Evolutionary conservation across 2,113 vertebrate species (phyloP).

Genomic region (Neofelis nebulosa): DNA sequence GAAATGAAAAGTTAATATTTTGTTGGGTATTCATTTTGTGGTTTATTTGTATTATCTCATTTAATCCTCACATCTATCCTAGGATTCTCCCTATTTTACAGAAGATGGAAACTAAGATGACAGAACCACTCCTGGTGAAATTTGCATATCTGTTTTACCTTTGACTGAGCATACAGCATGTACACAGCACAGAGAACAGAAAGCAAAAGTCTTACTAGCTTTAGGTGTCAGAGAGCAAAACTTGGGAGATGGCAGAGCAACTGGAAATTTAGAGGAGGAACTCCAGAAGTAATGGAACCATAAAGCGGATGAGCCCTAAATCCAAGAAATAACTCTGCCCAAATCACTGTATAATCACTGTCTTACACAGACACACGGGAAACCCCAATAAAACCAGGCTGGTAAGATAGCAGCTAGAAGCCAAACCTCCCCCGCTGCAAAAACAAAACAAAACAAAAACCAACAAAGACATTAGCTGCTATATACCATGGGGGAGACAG

Average conservation of each 20-base stretch:
- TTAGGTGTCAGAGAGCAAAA: not conserved
- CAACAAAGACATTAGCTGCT: not conserved
- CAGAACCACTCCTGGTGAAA: not conserved
- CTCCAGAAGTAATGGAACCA: not conserved
- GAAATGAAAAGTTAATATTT: slow-evolving; percentile 12
- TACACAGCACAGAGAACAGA: not conserved
- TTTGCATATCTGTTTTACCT: not conserved
- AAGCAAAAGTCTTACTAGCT: not conserved
- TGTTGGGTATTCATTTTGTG: not conserved
- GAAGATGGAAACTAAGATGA: not conserved
- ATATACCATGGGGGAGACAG: not conserved
- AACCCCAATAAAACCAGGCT: not conserved
- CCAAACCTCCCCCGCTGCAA: not conserved
- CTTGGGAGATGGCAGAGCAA: not conserved
- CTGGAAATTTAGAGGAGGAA: not conserved
- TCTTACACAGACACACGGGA: not conserved
- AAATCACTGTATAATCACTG: not conserved
- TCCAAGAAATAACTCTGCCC: not conserved
- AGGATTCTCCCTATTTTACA: not conserved
- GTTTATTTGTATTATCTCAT: not conserved
- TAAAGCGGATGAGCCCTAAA: not conserved
- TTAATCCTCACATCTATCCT: not conserved
- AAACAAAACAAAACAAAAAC: not conserved
- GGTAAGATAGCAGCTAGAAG: not conserved
- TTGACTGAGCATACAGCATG: not conserved